Evolutionary conservation across 2,888 invertebrate species (phyloP).

Genomic region (Eupithecia insigniata): DNA sequence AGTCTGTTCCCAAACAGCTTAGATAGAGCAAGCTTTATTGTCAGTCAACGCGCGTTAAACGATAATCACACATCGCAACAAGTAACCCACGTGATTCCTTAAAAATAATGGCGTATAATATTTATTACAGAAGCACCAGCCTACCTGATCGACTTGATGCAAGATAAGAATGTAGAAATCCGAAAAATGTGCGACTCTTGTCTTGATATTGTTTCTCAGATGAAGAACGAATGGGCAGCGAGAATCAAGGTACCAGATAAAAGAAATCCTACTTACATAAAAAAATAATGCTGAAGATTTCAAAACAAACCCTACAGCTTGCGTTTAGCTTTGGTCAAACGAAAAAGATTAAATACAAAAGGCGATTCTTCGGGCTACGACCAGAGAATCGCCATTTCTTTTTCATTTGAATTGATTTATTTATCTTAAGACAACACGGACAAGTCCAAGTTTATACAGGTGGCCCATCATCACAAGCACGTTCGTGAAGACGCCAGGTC

Average conservation of each 20-base stretch:
- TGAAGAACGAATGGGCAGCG: conserved; percentile 96
- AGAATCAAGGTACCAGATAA: conserved; percentile 94
- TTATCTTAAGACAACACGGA: no score
- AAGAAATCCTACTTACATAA: no score
- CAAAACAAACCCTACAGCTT: background rate
- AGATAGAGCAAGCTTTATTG: no score
- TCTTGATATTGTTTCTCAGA: conserved; percentile 96
- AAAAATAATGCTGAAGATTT: no score
- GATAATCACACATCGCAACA: background rate
- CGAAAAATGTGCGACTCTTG: conserved; percentile 97
- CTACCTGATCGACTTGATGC: conserved; percentile 98
- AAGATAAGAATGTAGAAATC: conserved; percentile 97
- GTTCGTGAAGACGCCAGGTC: no score
- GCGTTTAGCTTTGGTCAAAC: background rate
- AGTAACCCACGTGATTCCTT: background rate
- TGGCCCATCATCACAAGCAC: no score
- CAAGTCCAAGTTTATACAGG: no score
- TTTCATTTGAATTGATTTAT: background rate
- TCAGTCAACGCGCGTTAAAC: background rate
- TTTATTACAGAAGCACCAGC: conserved; percentile 92
- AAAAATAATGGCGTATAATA: background rate
- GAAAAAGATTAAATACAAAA: no score
- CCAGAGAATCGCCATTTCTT: background rate
- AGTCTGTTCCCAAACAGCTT: background rate
- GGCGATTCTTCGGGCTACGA: no score